Base-by-base conservation (phyloP, 2,888 invertebrate species). In the Cerceris rybyensis region DNA sequence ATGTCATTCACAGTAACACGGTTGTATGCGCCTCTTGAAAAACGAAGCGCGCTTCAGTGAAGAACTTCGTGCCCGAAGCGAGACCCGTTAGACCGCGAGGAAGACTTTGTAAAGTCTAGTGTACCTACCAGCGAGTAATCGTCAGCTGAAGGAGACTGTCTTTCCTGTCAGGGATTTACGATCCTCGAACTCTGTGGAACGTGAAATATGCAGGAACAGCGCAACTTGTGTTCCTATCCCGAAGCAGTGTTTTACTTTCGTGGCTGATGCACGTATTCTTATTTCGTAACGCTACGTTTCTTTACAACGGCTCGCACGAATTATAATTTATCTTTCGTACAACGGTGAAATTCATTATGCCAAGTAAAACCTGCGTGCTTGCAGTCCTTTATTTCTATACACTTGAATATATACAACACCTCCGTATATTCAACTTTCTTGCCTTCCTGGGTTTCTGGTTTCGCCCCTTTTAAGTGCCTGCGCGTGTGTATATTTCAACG, bases 241-340 rank as follows among this genome's bases (percentile, higher is more conserved):
- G 60, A 67, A 39, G 54, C 17, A 14, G 57, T 28, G 50, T 57
- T 65, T 71, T 7, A 49, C 59, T 52, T 52, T 39, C 55, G 69
- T 50, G 55, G 9, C 57, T 55, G 58, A 70, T 49, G 63, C 41
- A 17, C 16, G 54, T 52, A 54, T 68, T 13, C 61, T 61, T 7
- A 43, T 39, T 49, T 13, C 49, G 11, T 16, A 41, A 43, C 41
- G 16, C n/a, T 16, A 2, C 8, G 16, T 50, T 70, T 64, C 58
- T 74, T 50, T 70, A 41, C 70, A 7, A 4, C 41, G 41, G 42
- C 14, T 16, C 9, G 28, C 0, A 50, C 46, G 39, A 76, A 76
- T 61, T 64, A 75, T 72, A 66, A 77, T 69, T 58, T 50, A 52
- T 11, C 41, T 59, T 69, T 60, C 75, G 75, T 70, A 69, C 58